Evolutionary conservation across 2,888 invertebrate genomes (phyloP).

Genomic region (Globia sparganii): DNA sequence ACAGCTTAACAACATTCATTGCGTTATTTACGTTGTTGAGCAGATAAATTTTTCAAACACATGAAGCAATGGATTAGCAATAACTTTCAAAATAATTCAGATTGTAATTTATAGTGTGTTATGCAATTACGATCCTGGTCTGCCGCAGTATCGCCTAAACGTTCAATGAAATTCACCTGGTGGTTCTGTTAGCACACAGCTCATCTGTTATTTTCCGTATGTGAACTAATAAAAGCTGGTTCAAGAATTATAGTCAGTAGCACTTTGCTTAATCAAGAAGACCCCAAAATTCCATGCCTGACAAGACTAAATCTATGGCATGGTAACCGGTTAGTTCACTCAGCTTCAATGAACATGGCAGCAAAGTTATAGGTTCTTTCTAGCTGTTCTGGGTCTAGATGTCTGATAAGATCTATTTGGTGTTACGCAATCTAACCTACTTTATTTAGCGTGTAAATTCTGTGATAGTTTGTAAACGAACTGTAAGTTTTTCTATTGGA

Average conservation of each 20-base stretch:
- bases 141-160: no score
- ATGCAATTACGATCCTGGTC: no score
- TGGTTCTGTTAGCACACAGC: neutral
- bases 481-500: slow-evolving; percentile 23
- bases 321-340: neutral
- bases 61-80: no score
- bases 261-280: neutral
- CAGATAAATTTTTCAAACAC: no score
- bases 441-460: slow-evolving; percentile 42
- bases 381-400: slow-evolving; percentile 14
- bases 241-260: neutral
- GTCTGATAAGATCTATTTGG: slow-evolving; percentile 31
- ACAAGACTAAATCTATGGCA: neutral
- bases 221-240: neutral
- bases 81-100: no score
- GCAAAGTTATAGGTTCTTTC: neutral
- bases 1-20: no score
- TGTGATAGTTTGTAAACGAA: slow-evolving; percentile 30
- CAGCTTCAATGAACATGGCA: neutral
- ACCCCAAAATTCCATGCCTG: neutral
- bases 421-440: slow-evolving; percentile 36
- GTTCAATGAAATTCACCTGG: no score
- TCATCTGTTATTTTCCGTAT: neutral
- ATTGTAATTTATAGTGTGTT: no score
- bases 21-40: no score